phyloP scores from a whole-genome alignment of 2,888 invertebrate species.

The Ptychoptera albimana region DNA sequence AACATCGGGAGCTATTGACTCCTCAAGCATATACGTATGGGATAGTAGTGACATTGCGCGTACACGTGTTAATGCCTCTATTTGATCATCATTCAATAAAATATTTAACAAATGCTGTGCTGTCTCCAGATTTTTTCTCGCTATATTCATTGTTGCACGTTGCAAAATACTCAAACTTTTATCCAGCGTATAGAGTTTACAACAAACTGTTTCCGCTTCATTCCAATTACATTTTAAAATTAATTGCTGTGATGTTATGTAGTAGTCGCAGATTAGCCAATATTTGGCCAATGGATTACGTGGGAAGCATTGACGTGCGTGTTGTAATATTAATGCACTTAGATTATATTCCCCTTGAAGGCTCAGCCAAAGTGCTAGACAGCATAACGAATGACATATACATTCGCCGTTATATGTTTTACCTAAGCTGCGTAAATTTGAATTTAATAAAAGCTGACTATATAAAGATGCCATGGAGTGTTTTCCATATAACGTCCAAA shows the following conservation, averaged over 20 bases:
- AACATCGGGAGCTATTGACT: conserved; percentile 37
- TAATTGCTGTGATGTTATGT: conserved; percentile 34
- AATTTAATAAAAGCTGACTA: conserved; percentile 60
- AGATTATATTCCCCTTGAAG: conserved; percentile 37
- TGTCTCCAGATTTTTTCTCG: conserved; percentile 26
- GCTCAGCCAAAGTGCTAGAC: conserved; percentile 37
- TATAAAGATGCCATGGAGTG: conserved; percentile 68
- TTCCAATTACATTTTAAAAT: conserved; percentile 42
- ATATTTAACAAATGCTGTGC: conserved; percentile 24
- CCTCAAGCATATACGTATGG: conserved; percentile 37
- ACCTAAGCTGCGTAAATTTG: conserved; percentile 49
- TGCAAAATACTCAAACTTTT: conserved; percentile 47
- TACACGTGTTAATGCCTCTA: conserved; percentile 34
- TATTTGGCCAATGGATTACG: conserved; percentile 41
- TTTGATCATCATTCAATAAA: conserved; percentile 21
- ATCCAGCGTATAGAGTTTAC: conserved; percentile 49
- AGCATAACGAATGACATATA: conserved; percentile 52
- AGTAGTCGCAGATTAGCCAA: conserved; percentile 52
- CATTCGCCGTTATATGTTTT: conserved; percentile 47
- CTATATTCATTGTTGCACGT: conserved; percentile 26
- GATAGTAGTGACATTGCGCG: conserved; percentile 53
- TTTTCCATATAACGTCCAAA: conserved; percentile 82
- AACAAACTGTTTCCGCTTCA: conserved; percentile 50
- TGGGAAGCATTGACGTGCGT: conserved; percentile 47
- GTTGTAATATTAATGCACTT: conserved; percentile 39